Conservation (phyloP, 2,888 invertebrate species). For the Drosophila prostipennis region DNA sequence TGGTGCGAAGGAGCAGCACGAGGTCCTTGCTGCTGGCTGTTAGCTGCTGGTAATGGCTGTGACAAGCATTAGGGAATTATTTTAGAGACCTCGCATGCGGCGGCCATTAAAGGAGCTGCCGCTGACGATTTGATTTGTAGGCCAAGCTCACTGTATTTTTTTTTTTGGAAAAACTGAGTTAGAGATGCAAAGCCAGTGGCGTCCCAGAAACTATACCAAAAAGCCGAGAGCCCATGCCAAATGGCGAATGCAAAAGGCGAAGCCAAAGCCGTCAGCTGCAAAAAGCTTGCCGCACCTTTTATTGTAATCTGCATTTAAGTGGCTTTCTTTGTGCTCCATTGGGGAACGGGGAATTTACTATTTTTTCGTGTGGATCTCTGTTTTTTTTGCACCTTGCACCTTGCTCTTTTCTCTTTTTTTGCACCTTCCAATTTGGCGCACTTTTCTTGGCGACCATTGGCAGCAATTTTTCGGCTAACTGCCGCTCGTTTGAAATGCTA, state of each 20-base stretch:
- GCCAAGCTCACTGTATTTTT: slow-evolving; percentile 20
- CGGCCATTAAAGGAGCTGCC: slow-evolving; percentile 62
- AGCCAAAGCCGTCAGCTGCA: slow-evolving; percentile 61
- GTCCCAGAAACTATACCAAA: background rate
- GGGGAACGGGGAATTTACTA: slow-evolving; percentile 15
- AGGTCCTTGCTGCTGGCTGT: slow-evolving; percentile 17
- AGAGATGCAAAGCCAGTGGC: slow-evolving; percentile 5
- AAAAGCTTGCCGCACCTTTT: slow-evolving; percentile 61
- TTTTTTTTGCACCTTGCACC: background rate
- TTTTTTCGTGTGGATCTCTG: slow-evolving; percentile 22
- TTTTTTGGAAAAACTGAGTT: background rate
- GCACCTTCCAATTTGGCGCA: slow-evolving; percentile 70
- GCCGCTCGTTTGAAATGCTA: slow-evolving; percentile 76
- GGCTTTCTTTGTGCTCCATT: slow-evolving; percentile 68
- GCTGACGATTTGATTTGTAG: slow-evolving; percentile 60
- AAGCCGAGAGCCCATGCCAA: slow-evolving; percentile 13
- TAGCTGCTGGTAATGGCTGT: slow-evolving; percentile 51
- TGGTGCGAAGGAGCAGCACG: slow-evolving; percentile 6
- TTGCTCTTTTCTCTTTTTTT: slow-evolving; percentile 17
- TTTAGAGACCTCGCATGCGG: slow-evolving; percentile 53
- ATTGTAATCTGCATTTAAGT: slow-evolving; percentile 78
- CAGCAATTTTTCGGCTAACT: slow-evolving; percentile 71
- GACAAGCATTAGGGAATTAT: slow-evolving; percentile 53
- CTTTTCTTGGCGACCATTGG: slow-evolving; percentile 63
- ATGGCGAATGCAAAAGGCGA: slow-evolving; percentile 43